phyloP scores from a whole-genome alignment of 2,888 invertebrate species.

The Fragum whitleyi region DNA sequence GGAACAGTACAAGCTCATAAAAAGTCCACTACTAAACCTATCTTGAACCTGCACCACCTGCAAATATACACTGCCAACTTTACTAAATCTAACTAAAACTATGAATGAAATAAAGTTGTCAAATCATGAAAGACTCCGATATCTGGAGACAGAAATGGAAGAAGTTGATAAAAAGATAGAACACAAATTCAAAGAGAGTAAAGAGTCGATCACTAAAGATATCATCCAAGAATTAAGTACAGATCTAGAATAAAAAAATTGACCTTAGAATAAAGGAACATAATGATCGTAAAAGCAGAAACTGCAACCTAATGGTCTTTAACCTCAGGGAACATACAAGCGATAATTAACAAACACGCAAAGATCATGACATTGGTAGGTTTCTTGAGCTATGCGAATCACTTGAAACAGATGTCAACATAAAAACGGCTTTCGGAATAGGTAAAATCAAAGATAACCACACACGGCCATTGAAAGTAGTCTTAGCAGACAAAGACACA shows the following conservation, averaged over 20 bases:
- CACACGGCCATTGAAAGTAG: not conserved
- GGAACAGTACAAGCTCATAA: not conserved
- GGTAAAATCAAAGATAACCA: not conserved
- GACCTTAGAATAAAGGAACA: conserved; percentile 3
- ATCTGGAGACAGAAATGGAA: not conserved
- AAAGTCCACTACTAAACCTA: not conserved
- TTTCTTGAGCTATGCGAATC: not conserved
- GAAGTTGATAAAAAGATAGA: too few species aligned
- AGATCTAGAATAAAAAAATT: not conserved
- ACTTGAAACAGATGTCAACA: not conserved
- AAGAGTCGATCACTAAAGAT: not conserved
- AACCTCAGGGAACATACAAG: not conserved
- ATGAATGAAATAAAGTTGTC: not conserved
- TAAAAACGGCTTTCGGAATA: not conserved
- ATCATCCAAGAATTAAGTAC: not conserved
- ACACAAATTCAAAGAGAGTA: not conserved
- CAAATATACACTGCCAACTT: conserved; percentile 1
- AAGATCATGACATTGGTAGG: not conserved
- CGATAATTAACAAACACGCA: not conserved
- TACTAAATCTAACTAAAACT: not conserved
- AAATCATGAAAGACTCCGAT: not conserved
- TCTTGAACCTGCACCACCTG: not conserved
- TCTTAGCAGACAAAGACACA: not conserved
- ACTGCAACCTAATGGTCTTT: not conserved
- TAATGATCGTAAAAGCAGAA: not conserved